Evolutionary conservation across 1,140 invertebrate species (phyloP).

Genomic region (Dreissena rostriformis): DNA sequence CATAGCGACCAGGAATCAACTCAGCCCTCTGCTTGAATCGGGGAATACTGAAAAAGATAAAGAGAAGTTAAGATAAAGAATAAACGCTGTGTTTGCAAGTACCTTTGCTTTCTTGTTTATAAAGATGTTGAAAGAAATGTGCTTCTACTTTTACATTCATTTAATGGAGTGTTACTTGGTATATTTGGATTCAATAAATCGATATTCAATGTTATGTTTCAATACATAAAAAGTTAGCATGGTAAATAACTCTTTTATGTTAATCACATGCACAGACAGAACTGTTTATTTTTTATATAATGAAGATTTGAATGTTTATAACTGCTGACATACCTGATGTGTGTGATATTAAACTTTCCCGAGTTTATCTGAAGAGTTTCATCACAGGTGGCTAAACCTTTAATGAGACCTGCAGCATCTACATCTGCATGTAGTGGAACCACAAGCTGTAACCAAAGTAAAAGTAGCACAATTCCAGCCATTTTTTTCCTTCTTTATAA

Average conservation of each 20-base stretch:
- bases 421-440: constrained; percentile 66
- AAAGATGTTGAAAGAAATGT: not conserved
- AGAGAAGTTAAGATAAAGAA: not conserved
- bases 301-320: too few relatives aligned
- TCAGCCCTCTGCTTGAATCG: constrained; percentile 93
- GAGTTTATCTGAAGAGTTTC: constrained; percentile 84
- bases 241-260: too few relatives aligned
- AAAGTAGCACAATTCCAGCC: too few relatives aligned
- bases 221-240: too few relatives aligned
- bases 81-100: not conserved
- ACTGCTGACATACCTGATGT: constrained; percentile 86
- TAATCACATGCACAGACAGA: too few relatives aligned
- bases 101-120: not conserved
- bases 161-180: not conserved
- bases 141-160: not conserved
- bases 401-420: constrained; percentile 82
- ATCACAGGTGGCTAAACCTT: constrained; percentile 88
- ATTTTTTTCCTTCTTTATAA: too few relatives aligned
- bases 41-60: constrained; percentile 85
- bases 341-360: constrained; percentile 86
- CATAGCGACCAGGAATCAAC: constrained; percentile 87
- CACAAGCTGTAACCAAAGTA: constrained; percentile 68
- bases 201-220: too few relatives aligned
- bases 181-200: too few relatives aligned
- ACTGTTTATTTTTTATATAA: too few relatives aligned